These are phyloP conservation scores for Gavia stellata DNA, from an alignment of 2,113 vertebrate genomes.

Conservation along the genomic window DNA sequence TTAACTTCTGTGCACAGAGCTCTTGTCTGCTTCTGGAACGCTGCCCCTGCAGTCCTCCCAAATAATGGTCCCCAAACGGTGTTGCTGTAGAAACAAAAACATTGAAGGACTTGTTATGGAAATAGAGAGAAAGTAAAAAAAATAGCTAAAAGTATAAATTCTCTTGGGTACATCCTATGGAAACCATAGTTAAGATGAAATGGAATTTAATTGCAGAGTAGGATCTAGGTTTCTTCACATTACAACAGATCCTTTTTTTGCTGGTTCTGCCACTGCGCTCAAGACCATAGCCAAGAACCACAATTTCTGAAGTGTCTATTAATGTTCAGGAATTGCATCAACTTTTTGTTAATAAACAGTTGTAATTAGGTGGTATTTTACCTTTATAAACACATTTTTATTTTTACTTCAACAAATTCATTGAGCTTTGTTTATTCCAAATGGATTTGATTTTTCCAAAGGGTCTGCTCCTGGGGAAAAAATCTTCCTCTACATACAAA, in stretches of 20 bases:
- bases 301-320: background rate
- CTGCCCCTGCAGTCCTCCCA: background rate
- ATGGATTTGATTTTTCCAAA: background rate
- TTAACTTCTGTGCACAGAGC: background rate
- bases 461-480: background rate
- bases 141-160: background rate
- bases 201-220: background rate
- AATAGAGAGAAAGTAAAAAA: background rate
- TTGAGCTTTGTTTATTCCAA: background rate
- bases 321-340: background rate
- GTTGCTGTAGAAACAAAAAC: constrained; percentile 1
- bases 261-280: background rate
- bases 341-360: background rate
- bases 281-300: background rate
- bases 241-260: background rate
- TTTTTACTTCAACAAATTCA: background rate
- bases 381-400: background rate
- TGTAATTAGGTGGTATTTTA: background rate
- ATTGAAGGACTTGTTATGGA: background rate
- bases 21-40: background rate
- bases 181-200: background rate
- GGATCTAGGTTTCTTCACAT: background rate
- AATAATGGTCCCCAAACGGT: background rate
- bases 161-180: background rate
- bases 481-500: background rate